phyloP scores from a whole-genome alignment of 2,888 invertebrate species.

The Dexiosoma caninum region DNA sequence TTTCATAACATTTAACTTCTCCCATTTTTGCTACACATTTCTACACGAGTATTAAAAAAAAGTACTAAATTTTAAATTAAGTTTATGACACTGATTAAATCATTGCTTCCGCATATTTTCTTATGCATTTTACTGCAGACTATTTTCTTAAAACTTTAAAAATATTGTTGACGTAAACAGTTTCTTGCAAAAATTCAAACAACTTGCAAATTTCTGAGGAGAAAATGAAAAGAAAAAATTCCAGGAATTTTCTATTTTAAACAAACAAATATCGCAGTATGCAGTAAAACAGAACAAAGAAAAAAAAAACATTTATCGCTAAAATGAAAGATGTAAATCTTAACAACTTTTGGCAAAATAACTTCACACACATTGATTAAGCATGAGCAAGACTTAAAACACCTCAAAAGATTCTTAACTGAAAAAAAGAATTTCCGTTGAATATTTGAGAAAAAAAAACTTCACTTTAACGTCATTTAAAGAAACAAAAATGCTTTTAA shows the following conservation, averaged over 20 bases:
- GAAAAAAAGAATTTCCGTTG: neutral
- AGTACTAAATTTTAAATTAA: neutral
- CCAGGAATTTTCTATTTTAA: neutral
- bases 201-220: neutral
- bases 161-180: slow-evolving; percentile 25
- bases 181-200: slow-evolving; percentile 1
- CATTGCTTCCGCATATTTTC: neutral
- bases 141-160: slow-evolving; percentile 42
- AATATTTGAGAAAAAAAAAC: neutral
- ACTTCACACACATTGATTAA: slow-evolving; percentile 49
- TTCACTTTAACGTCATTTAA: neutral
- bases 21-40: no score
- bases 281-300: neutral
- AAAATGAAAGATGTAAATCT: slow-evolving; percentile 51
- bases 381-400: slow-evolving; percentile 16
- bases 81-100: slow-evolving; percentile 5
- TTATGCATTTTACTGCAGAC: neutral
- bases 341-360: slow-evolving; percentile 55
- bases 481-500: neutral
- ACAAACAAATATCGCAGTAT: neutral
- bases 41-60: neutral
- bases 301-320: slow-evolving; percentile 20
- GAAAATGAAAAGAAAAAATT: neutral
- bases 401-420: slow-evolving; percentile 42
- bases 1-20: no score